These are phyloP conservation scores for Mimumesa dahlbomi DNA, from an alignment of 2,888 invertebrate species.

Conservation along the genomic window DNA sequence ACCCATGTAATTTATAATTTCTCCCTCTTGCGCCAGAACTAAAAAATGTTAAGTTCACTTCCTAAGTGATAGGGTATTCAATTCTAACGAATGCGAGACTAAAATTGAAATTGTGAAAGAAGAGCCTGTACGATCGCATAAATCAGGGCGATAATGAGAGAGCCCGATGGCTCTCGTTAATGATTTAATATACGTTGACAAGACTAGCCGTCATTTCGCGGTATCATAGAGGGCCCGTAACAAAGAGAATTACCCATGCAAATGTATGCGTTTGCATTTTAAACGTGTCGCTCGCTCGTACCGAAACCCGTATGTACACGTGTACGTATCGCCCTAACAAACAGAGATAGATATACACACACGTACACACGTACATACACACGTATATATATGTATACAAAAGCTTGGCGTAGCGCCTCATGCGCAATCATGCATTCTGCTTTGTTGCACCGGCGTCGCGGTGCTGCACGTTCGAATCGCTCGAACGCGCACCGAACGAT, in stretches of 20 bases:
- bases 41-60: too few relatives aligned
- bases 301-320: neutral
- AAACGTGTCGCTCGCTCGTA: neutral
- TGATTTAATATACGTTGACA: too few relatives aligned
- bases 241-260: constrained; percentile 21
- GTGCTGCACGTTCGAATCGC: constrained; percentile 32
- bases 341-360: constrained; percentile 12
- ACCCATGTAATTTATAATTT: too few relatives aligned
- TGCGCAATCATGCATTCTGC: constrained; percentile 41
- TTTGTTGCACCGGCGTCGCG: constrained; percentile 36
- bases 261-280: constrained; percentile 11
- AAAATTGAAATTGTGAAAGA: too few relatives aligned
- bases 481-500: constrained; percentile 55
- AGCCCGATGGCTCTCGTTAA: too few relatives aligned
- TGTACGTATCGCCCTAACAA: neutral
- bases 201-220: too few relatives aligned
- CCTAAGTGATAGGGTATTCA: too few relatives aligned
- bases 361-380: constrained; percentile 9
- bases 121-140: too few relatives aligned
- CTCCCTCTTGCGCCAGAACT: too few relatives aligned
- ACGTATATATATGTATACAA: neutral
- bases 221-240: too few relatives aligned
- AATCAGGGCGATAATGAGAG: too few relatives aligned
- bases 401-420: constrained; percentile 2
- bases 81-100: too few relatives aligned